These are phyloP conservation scores for Apamea monoglypha DNA, from an alignment of 2,888 invertebrate genomes.

Conservation along the genomic window DNA sequence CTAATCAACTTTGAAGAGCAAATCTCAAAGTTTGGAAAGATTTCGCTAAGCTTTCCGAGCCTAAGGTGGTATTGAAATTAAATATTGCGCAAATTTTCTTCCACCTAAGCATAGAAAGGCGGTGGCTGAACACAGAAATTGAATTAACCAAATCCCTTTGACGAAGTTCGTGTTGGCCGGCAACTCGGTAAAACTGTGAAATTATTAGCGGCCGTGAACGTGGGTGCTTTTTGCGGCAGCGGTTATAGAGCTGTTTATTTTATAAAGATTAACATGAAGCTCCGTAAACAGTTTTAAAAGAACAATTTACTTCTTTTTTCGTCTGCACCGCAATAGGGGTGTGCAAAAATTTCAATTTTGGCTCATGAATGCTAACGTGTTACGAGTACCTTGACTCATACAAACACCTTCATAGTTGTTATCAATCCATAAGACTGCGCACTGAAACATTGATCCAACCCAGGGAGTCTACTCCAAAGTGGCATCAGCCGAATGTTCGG, in stretches of 20 bases:
- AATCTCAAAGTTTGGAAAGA: constrained; percentile 73
- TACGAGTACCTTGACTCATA: background rate
- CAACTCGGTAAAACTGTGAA: constrained; percentile 79
- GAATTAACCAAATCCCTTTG: constrained; percentile 85
- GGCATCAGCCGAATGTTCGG: no score
- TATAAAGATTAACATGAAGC: constrained; percentile 65
- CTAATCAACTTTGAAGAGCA: constrained; percentile 72
- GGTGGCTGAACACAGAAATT: constrained; percentile 83
- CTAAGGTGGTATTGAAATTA: constrained; percentile 82
- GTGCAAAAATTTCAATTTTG: background rate
- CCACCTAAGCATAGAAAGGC: constrained; percentile 78
- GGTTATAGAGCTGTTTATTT: constrained; percentile 67
- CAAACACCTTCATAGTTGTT: constrained; percentile 4
- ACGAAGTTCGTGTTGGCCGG: constrained; percentile 82
- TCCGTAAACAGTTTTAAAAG: constrained; percentile 39
- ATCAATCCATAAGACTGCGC: constrained; percentile 18
- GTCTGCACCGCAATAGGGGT: background rate
- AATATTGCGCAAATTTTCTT: constrained; percentile 83
- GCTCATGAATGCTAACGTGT: background rate
- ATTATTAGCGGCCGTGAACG: constrained; percentile 78
- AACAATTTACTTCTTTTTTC: constrained; percentile 18
- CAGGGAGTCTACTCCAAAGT: no score
- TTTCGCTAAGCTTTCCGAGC: constrained; percentile 76
- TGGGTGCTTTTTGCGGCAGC: constrained; percentile 70
- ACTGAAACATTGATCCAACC: constrained; percentile 40